phyloP scores from a whole-genome alignment of 1,140 invertebrate genomes.

The Diachasma alloeum region DNA sequence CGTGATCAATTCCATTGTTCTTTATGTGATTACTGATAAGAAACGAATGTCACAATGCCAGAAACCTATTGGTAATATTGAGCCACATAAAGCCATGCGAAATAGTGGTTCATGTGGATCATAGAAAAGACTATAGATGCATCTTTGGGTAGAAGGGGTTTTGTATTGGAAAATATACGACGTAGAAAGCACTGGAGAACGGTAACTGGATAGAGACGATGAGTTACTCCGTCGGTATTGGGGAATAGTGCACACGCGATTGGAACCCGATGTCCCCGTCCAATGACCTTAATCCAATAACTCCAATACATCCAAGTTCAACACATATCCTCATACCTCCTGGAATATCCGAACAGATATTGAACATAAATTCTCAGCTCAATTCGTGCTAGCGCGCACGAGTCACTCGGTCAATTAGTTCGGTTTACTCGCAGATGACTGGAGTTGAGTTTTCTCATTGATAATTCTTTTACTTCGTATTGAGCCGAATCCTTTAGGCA shows the following conservation, averaged over 20 bases:
- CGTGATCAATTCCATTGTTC: neutral
- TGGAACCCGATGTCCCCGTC: neutral
- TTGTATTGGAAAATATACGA: neutral
- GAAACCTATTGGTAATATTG: neutral
- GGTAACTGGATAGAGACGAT: neutral
- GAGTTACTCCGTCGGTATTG: neutral
- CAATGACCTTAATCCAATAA: slow-evolving; percentile 2
- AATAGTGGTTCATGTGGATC: neutral
- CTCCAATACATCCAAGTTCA: neutral
- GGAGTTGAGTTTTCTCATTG: neutral
- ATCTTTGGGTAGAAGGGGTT: neutral
- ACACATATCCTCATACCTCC: neutral
- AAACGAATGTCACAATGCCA: neutral
- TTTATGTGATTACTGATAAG: neutral
- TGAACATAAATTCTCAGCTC: slow-evolving; percentile 9
- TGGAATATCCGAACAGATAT: slow-evolving; percentile 2
- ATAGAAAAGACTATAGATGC: neutral
- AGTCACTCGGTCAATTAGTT: slow-evolving; percentile 5
- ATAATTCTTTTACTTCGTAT: neutral
- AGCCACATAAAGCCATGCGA: neutral
- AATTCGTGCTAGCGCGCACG: neutral
- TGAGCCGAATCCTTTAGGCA: neutral
- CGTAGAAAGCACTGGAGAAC: neutral
- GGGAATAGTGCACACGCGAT: slow-evolving; percentile 6
- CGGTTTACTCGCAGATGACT: slow-evolving; percentile 1